Conservation (phyloP, 2,113 vertebrate genomes). For the Corythoichthys haematopterus region DNA sequence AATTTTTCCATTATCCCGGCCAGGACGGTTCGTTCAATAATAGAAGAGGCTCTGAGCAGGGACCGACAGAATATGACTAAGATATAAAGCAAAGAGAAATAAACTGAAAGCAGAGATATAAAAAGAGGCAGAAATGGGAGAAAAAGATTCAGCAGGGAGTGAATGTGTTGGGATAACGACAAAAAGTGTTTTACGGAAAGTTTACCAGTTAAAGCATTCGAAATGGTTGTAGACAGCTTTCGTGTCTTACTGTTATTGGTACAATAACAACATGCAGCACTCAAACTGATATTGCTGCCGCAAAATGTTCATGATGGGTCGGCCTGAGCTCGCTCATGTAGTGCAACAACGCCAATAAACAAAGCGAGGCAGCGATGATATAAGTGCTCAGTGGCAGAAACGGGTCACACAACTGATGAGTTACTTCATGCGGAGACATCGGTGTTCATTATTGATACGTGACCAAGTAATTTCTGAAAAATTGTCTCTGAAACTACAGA, state of each 20-base stretch:
- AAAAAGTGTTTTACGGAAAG: not conserved
- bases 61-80: slow-evolving; percentile 33
- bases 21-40: slow-evolving; percentile 55
- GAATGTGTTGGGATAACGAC: not conserved
- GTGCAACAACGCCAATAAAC: not conserved
- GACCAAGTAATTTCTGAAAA: not conserved
- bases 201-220: not conserved
- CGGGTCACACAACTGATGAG: slow-evolving; percentile 1
- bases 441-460: not conserved
- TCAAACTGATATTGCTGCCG: not conserved
- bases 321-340: not conserved
- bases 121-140: slow-evolving; percentile 3
- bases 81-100: slow-evolving; percentile 12
- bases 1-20: slow-evolving; percentile 24
- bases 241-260: not conserved
- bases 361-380: not conserved
- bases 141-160: slow-evolving; percentile 19
- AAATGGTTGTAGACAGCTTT: not conserved
- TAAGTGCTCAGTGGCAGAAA: not conserved
- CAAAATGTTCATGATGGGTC: not conserved
- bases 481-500: not conserved
- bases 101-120: not conserved
- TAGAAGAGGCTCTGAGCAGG: slow-evolving; percentile 42
- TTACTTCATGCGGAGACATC: not conserved
- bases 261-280: not conserved